These are phyloP conservation scores for Coboldia fuscipes DNA, from an alignment of 1,140 invertebrate genomes.

Conservation along the genomic window DNA sequence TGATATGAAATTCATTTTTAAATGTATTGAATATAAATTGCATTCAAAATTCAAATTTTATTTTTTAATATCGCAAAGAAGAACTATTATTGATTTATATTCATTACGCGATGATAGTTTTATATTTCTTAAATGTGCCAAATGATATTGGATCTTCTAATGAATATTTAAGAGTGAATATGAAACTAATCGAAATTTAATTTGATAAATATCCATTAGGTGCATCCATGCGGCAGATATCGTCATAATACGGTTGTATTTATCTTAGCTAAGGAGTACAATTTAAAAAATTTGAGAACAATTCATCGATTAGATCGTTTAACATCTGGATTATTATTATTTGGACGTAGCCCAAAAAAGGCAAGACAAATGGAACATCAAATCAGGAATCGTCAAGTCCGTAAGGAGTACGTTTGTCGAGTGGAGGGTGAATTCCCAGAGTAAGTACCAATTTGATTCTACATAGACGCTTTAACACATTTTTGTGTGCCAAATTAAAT, in stretches of 20 bases:
- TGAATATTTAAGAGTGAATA: too few species aligned
- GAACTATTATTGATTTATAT: too few species aligned
- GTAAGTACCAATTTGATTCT: constrained; percentile 36
- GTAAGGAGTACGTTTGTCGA: constrained; percentile 92
- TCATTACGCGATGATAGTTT: too few species aligned
- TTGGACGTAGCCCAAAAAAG: constrained; percentile 80
- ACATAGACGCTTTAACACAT: too few species aligned
- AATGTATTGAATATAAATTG: too few species aligned
- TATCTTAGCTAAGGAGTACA: constrained; percentile 90
- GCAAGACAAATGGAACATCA: constrained; percentile 85
- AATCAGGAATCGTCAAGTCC: constrained; percentile 73
- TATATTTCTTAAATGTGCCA: too few species aligned
- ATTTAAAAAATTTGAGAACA: constrained; percentile 80
- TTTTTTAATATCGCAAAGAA: too few species aligned
- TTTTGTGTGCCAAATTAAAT: too few species aligned
- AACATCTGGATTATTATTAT: constrained; percentile 83
- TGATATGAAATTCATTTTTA: too few species aligned
- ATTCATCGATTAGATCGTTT: constrained; percentile 79
- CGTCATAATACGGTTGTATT: constrained; percentile 90
- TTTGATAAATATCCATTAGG: constrained; percentile 30
- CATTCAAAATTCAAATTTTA: too few species aligned
- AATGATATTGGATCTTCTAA: too few species aligned
- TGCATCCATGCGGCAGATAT: constrained; percentile 92
- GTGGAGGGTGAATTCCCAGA: constrained; percentile 93
- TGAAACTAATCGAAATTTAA: too few species aligned